Conservation (phyloP, 1,140 invertebrate genomes). For the Calliphora vicina region DNA sequence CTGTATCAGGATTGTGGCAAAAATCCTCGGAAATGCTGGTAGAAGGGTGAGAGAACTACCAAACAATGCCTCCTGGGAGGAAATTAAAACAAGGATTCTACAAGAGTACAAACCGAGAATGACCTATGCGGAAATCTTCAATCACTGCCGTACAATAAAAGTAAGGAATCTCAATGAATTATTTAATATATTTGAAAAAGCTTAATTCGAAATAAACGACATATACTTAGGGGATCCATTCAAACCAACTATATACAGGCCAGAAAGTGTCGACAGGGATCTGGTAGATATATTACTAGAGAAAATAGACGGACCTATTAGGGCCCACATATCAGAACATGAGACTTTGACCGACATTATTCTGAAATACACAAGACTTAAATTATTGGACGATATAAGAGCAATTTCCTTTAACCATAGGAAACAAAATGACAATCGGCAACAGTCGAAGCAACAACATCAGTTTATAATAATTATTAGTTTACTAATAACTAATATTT, state of each 20-base stretch:
- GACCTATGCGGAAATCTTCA: neutral
- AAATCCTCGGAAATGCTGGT: neutral
- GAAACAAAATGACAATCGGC: neutral
- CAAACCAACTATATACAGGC: neutral
- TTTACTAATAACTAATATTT: no score
- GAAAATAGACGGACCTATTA: neutral
- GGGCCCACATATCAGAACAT: neutral
- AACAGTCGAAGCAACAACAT: neutral
- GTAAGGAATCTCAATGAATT: neutral
- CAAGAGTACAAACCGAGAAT: neutral
- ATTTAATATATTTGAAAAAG: neutral
- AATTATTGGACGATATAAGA: neutral
- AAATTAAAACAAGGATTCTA: neutral
- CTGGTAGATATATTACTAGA: neutral
- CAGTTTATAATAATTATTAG: no score
- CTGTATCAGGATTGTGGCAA: neutral
- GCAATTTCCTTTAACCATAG: neutral
- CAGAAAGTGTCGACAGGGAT: neutral
- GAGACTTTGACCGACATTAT: neutral
- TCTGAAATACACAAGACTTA: neutral
- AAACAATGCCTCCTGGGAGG: neutral
- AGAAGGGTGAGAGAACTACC: neutral
- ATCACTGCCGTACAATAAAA: neutral
- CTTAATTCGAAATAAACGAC: neutral
- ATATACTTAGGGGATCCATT: neutral